Evolutionary conservation across 2,113 vertebrate genomes (phyloP).

Genomic region (Callospermophilus lateralis): DNA sequence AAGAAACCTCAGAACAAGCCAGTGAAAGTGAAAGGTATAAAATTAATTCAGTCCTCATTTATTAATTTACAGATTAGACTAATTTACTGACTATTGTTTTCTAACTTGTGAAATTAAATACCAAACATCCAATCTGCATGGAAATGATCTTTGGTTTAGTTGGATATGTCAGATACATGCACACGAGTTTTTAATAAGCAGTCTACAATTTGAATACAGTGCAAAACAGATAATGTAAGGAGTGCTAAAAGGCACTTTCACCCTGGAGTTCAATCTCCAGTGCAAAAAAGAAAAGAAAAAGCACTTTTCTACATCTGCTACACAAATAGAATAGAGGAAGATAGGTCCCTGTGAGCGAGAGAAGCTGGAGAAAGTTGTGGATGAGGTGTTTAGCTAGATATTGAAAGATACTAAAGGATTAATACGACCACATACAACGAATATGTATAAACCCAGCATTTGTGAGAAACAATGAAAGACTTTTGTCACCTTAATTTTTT

Average conservation of each 20-base stretch:
- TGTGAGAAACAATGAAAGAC: neutral
- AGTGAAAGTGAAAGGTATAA: too few species aligned
- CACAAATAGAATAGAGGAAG: neutral
- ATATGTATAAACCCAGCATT: neutral
- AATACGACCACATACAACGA: neutral
- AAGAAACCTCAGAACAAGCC: neutral
- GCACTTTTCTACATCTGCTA: neutral
- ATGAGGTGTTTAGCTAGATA: neutral
- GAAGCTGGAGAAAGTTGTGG: neutral
- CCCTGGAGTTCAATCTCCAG: too few species aligned
- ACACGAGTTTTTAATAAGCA: neutral
- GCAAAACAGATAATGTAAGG: neutral
- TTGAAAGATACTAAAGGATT: neutral
- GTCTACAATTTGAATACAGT: neutral
- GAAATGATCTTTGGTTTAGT: slow-evolving; percentile 29
- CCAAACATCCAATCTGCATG: neutral
- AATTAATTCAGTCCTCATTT: neutral
- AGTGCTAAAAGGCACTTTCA: neutral
- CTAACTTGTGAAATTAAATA: neutral
- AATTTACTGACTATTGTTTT: neutral
- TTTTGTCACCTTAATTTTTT: neutral
- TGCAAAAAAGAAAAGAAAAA: too few species aligned
- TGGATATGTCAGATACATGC: neutral
- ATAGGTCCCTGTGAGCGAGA: neutral
- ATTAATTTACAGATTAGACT: slow-evolving; percentile 6